Base-by-base conservation (phyloP, 2,113 vertebrate species). In the Rhagologus leucostigma region DNA sequence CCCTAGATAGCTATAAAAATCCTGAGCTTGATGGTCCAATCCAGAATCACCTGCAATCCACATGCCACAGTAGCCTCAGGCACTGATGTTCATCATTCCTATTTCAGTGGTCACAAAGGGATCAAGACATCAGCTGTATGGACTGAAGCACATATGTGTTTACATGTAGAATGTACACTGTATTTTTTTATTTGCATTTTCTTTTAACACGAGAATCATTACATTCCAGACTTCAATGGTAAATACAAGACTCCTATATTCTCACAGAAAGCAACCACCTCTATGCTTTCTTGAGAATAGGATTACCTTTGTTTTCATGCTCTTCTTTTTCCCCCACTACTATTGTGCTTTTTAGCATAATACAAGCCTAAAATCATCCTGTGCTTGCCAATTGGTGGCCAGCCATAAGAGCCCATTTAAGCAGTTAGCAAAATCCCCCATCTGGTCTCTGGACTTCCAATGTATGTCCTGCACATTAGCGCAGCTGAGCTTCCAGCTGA, bases 401-500 rank as follows among this genome's bases (percentile, higher is more conserved):
- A 21, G 84, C 83, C 86, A 74, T 27, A 46, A 88, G 47, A 74
- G 55, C 10, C 2, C 0, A 78, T 94, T 88, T 78, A 89, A 90
- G 77, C 77, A 95, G 62, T 92, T 92, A 94, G 76, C 68, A 94
- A 95, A 96, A 83, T 93, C 88, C 35, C 90, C 91, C 87, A 89
- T 96, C 96, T 96, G 96, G 35, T 90, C 44, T 91, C 64, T 90
- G 88, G 79, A 84, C 92, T 95, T 92, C 60, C 52, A 86, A 5
- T 95, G 80, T 73, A 30, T 63, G 83, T 81, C 89, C 78, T 92
- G 57, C 69, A 50, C 75, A 78, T 91, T 68, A 89, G 76, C 85
- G 89, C 96, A 96, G 93, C 94, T 96, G 96, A 81, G 67, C 46
- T 73, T 93, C 91, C 90, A 95, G 89, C 95, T 95, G 95, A 86